Evolutionary conservation across 1,140 invertebrate genomes (phyloP), one percentile per base, ranked within the genome.

Genomic region (Cryptotermes secundus): DNA sequence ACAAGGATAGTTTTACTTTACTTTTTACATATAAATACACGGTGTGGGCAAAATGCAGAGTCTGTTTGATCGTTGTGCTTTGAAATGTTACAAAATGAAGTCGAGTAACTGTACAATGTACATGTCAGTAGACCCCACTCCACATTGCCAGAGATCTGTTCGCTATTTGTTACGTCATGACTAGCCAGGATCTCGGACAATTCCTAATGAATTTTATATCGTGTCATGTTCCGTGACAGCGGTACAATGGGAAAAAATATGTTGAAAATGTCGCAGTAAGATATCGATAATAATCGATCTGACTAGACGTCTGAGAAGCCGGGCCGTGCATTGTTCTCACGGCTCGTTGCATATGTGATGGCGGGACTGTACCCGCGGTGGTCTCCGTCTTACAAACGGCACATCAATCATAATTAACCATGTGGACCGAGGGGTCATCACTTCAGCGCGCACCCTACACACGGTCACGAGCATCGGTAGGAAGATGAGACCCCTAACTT

Each of bases 191-290:
- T 65, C 7, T 3, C 12, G 24, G n/a, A 31, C 59, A 65, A 65
- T 65, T 65, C 12, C 22, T 65, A 65, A 65, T 31, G 59, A 65
- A 65, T 4, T 4, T 65, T 4, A 26, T 31, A n/a, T 65, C 24
- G 59, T 31, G 59, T 65, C 59, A 65, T 65, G 59, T n/a, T 31
- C 24, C 59, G n/a, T 65, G 59, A 65, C 59, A 65, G 59, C 24
- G 26, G 24, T 65, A 65, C 59, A 65, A 65, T 65, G 59, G 59
- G 45, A n/a, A 65, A 65, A 65, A 65, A 65, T 65, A 65, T 65
- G 59, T 65, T 65, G 59, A 65, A 65, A 65, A 65, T 65, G 59
- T 65, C 59, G 59, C 59, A 65, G 59, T 65, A 59, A 59, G 24
- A 65, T 65, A 65, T 65, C 59, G 59, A 65, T 65, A 65, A 12